Evolutionary conservation across 1,140 invertebrate species (phyloP).

Genomic region (Drosophila pallidifrons): DNA sequence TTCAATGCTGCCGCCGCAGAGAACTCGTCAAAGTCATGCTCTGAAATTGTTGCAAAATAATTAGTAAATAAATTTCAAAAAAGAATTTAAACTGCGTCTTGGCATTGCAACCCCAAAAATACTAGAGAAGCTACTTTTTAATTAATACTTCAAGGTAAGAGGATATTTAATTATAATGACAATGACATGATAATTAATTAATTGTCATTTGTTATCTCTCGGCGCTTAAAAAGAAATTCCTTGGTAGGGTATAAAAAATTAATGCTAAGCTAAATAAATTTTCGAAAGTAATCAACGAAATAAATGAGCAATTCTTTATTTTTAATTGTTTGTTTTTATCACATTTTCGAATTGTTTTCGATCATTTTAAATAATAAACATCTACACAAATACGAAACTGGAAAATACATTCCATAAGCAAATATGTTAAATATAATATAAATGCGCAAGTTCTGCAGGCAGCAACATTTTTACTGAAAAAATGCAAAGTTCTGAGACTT

Average conservation of each 20-base stretch:
- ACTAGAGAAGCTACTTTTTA: neutral
- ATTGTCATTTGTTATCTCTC: neutral
- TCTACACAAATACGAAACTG: conserved; percentile 19
- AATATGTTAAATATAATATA: conserved; percentile 3
- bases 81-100: neutral
- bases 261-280: neutral
- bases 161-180: neutral
- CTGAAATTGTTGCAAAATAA: conserved; percentile 37
- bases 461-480: neutral
- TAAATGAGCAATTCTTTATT: conserved; percentile 9
- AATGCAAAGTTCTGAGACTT: conserved; percentile 1
- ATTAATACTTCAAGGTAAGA: neutral
- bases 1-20: conserved; percentile 72
- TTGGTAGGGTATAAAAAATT: neutral
- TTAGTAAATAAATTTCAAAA: conserved; percentile 2
- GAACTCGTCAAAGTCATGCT: conserved; percentile 77
- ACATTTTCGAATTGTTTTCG: conserved; percentile 6
- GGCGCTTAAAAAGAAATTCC: neutral
- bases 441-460: neutral
- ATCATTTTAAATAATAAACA: conserved; percentile 8
- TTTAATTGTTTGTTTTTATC: conserved; percentile 8
- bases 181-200: neutral
- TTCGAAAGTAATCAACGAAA: neutral
- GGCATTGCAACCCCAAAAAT: neutral
- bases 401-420: conserved; percentile 10